phyloP scores from a whole-genome alignment of 2,888 invertebrate species.

The Athalia circularis region DNA sequence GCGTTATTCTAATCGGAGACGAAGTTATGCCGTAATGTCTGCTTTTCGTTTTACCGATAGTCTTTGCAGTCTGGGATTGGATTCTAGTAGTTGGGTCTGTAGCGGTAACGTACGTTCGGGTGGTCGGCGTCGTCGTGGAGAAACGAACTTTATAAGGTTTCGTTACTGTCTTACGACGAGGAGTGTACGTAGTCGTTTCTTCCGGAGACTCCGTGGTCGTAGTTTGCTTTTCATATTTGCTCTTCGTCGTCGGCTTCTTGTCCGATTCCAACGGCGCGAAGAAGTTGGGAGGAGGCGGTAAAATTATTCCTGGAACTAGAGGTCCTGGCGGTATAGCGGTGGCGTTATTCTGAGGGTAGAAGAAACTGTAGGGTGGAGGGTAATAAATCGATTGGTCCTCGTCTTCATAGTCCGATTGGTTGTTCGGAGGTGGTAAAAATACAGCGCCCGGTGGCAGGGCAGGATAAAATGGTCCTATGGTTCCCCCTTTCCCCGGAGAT shows the following conservation, averaged over 20 bases:
- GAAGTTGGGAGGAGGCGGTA: conserved; percentile 92
- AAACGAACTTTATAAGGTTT: conserved; percentile 58
- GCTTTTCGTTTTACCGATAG: conserved; percentile 45
- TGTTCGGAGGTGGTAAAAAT: conserved; percentile 77
- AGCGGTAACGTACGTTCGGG: conserved; percentile 57
- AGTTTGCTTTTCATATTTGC: conserved; percentile 56
- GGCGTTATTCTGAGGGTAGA: conserved; percentile 86
- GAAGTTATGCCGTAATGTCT: conserved; percentile 45
- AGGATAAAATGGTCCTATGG: conserved; percentile 71
- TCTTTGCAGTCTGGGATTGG: conserved; percentile 42
- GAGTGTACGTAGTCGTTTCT: conserved; percentile 58
- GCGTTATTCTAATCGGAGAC: conserved; percentile 45
- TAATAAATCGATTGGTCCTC: conserved; percentile 94
- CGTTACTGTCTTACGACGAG: conserved; percentile 61
- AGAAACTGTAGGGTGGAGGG: conserved; percentile 93
- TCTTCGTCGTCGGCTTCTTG: conserved; percentile 69
- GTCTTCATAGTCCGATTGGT: conserved; percentile 88
- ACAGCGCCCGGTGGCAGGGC: conserved; percentile 80
- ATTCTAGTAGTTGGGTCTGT: conserved; percentile 70
- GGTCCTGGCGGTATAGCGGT: conserved; percentile 88
- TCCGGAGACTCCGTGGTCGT: conserved; percentile 53
- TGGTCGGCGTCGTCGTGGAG: conserved; percentile 6
- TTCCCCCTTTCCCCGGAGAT: conserved; percentile 48
- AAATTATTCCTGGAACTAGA: conserved; percentile 89
- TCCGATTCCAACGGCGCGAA: conserved; percentile 81